These are phyloP conservation scores for Neoitamus cyanurus DNA, from an alignment of 2,888 invertebrate genomes.

Conservation along the genomic window DNA sequence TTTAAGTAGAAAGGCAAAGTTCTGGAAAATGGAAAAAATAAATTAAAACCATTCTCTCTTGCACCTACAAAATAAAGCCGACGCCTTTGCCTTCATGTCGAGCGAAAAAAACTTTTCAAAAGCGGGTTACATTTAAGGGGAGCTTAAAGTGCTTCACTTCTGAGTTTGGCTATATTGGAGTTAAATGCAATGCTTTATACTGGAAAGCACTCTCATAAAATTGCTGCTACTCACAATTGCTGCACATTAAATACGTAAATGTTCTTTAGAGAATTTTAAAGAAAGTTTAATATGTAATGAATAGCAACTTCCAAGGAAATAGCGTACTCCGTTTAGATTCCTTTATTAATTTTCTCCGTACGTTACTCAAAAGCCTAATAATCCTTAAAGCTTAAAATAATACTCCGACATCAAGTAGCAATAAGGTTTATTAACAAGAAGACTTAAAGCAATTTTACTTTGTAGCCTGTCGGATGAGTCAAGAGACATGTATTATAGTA, in stretches of 20 bases:
- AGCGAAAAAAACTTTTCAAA: background rate
- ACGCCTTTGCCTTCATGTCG: background rate
- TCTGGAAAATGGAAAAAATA: background rate
- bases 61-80: background rate
- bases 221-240: background rate
- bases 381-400: too few species aligned
- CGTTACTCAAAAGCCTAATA: too few species aligned
- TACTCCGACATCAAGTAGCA: too few species aligned
- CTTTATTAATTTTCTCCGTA: background rate
- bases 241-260: slow-evolving; percentile 7
- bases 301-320: background rate
- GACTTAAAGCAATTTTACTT: too few species aligned
- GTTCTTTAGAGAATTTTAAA: background rate
- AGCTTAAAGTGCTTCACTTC: background rate
- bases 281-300: background rate
- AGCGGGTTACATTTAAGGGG: background rate
- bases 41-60: background rate
- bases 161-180: background rate
- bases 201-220: background rate
- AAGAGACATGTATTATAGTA: too few species aligned
- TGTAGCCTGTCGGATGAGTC: too few species aligned
- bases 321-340: background rate
- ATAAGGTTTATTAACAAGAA: too few species aligned
- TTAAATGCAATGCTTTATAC: slow-evolving; percentile 1
- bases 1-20: background rate